Evolutionary conservation across 2,113 vertebrate species (phyloP).

Genomic region (Baryphthengus martii): DNA sequence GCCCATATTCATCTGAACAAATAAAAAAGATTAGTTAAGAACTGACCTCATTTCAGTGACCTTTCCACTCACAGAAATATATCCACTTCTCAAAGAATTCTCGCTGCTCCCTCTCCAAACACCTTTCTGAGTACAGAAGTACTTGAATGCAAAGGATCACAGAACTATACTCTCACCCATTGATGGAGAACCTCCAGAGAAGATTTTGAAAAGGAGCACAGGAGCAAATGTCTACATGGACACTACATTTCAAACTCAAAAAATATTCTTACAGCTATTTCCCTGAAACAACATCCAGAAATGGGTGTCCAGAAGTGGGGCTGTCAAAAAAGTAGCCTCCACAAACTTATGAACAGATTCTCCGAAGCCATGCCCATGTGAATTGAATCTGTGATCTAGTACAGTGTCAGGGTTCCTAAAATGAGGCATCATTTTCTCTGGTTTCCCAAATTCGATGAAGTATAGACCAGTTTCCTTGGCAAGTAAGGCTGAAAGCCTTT

Average conservation of each 20-base stretch:
- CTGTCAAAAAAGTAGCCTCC: not conserved
- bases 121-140: not conserved
- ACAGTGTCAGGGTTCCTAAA: not conserved
- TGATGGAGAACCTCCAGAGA: not conserved
- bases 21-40: not conserved
- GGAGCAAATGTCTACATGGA: not conserved
- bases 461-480: not conserved
- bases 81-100: not conserved
- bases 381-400: not conserved
- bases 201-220: not conserved
- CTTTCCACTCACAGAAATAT: not conserved
- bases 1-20: not conserved
- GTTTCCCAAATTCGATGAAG: not conserved
- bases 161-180: not conserved
- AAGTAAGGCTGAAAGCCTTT: not conserved
- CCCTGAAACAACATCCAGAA: not conserved
- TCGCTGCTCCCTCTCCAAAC: not conserved
- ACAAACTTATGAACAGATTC: not conserved
- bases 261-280: not conserved
- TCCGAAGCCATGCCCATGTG: not conserved
- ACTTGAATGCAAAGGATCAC: not conserved
- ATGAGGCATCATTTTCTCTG: not conserved
- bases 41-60: not conserved
- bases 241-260: not conserved
- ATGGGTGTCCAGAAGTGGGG: not conserved